A percentile compares a stretch with the other conserved stretches of the same genome.
phyloP scores from a whole-genome alignment of 2,888 invertebrate genomes.

The Sipunculus nudus region DNA sequence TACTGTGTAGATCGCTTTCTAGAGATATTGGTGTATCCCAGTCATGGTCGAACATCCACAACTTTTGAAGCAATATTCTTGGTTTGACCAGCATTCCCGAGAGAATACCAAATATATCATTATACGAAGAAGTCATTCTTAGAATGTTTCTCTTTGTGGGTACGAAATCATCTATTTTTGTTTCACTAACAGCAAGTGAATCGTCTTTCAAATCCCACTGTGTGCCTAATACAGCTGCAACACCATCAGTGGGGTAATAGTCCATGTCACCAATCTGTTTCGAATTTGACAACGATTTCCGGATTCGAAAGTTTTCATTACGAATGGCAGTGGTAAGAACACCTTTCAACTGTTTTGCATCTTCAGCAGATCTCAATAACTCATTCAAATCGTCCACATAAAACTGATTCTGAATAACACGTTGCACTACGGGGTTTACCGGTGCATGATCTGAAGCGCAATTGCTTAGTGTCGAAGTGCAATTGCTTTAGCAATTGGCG shows the following conservation, averaged over 20 bases:
- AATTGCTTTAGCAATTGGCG: slow-evolving; percentile 5
- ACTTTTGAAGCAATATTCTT: slow-evolving; percentile 6
- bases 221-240: background rate
- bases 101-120: slow-evolving; percentile 8
- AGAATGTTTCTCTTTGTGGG: slow-evolving; percentile 11
- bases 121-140: slow-evolving; percentile 8
- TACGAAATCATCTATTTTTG: background rate
- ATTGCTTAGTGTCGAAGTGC: slow-evolving; percentile 1
- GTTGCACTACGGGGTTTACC: background rate
- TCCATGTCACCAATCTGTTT: background rate
- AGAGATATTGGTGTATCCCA: slow-evolving; percentile 13
- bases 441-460: slow-evolving; percentile 4
- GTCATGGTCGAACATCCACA: slow-evolving; percentile 14
- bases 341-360: background rate
- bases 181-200: background rate
- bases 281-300: background rate
- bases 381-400: background rate
- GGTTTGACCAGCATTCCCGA: slow-evolving; percentile 1
- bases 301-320: background rate
- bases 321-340: background rate
- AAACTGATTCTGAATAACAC: background rate
- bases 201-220: background rate
- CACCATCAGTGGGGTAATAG: background rate
- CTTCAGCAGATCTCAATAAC: background rate
- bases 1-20: slow-evolving; percentile 11